A percentile compares a stretch with the other conserved stretches of the same genome.
phyloP scores from a whole-genome alignment of 35 echinoderm and acorn worm genomes.

The Anneissia japonica region DNA sequence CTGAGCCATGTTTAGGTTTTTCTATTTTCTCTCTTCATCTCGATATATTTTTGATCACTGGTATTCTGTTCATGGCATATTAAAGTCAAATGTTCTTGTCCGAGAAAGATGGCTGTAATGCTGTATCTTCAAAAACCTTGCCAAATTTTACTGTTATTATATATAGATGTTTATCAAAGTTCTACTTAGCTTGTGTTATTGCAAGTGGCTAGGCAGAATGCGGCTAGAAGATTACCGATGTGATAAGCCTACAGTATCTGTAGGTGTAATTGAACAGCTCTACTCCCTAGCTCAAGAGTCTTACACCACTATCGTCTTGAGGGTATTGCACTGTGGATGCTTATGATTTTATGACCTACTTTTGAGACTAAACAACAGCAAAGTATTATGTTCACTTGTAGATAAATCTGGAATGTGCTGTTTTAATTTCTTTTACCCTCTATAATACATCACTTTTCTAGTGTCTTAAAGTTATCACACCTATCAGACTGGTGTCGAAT shows the following conservation, averaged over 20 bases:
- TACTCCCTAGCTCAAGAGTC: neutral
- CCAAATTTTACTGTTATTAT: neutral
- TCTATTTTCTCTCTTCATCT: no score
- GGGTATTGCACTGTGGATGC: neutral
- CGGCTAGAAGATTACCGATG: neutral
- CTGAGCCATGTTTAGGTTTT: no score
- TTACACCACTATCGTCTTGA: neutral
- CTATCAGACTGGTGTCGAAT: neutral
- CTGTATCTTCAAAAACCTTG: no score
- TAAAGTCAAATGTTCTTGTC: no score
- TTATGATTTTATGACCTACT: neutral
- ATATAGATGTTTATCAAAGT: neutral
- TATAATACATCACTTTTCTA: neutral
- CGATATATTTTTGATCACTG: no score
- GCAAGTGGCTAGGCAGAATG: neutral
- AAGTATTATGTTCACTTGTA: no score
- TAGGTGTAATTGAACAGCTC: neutral
- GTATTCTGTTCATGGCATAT: no score
- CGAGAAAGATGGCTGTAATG: no score
- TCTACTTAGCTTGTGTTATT: neutral
- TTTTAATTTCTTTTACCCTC: neutral
- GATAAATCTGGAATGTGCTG: neutral
- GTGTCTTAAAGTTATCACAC: neutral
- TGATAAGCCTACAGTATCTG: neutral
- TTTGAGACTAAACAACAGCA: neutral